Conservation (phyloP, 64 coral and sea anemone genomes). For the Dendronephthya gigantea region DNA sequence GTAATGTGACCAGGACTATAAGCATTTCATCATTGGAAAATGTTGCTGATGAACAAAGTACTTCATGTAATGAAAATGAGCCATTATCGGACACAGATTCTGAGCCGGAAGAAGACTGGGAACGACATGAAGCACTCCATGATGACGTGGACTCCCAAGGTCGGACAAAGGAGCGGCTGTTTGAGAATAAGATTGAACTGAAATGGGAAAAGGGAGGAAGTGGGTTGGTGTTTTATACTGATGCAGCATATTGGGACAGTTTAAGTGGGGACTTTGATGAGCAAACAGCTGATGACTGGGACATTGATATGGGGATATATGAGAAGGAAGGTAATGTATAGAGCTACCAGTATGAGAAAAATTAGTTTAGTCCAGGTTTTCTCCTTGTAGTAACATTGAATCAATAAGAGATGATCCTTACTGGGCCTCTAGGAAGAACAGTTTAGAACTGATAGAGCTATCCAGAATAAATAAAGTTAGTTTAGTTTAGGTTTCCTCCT, state of each 20-base stretch:
- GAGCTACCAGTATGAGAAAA: too few relatives aligned
- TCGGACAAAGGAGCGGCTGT: constrained; percentile 79
- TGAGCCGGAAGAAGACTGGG: constrained; percentile 66
- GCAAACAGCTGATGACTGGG: constrained; percentile 96
- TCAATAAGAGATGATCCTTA: too few relatives aligned
- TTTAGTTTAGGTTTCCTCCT: too few relatives aligned
- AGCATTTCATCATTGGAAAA: too few relatives aligned
- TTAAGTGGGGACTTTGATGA: constrained; percentile 92
- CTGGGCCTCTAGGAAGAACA: too few relatives aligned
- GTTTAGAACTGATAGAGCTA: too few relatives aligned
- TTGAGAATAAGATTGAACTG: constrained; percentile 91
- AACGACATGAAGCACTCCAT: constrained; percentile 82
- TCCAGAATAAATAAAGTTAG: too few relatives aligned
- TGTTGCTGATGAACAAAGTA: too few relatives aligned
- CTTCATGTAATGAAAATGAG: too few relatives aligned
- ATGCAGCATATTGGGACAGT: constrained; percentile 95
- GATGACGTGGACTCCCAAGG: constrained; percentile 87
- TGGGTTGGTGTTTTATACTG: constrained; percentile 97
- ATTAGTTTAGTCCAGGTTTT: not conserved
- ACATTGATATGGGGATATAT: constrained; percentile 98
- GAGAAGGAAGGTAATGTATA: constrained; percentile 83
- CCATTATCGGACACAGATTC: not conserved
- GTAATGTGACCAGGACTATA: too few relatives aligned
- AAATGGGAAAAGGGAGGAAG: constrained; percentile 99
- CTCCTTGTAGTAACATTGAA: too few relatives aligned